Evolutionary conservation across 2,888 invertebrate genomes (phyloP), one percentile per base, ranked within the genome.

Genomic region (Pyrochroa serraticornis): DNA sequence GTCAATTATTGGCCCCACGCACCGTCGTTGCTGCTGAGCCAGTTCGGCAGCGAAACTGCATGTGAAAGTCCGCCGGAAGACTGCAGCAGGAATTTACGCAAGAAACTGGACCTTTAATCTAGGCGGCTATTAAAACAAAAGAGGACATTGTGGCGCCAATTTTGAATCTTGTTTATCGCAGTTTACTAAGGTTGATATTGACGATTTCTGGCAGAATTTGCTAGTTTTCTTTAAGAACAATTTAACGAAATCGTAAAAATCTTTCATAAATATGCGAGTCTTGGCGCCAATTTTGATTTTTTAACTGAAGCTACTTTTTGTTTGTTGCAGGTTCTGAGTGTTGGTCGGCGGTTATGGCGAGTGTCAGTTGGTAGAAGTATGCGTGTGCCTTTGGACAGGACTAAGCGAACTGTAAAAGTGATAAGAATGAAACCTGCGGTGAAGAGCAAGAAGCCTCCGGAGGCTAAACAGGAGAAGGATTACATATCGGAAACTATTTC

Each of bases 401-500:
- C 14, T 12, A 53, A 33, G 35, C 22, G 50, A 37, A 50, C 49
- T 37, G 31, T 55, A 0, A 45, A 41, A 54, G 33, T 55, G 10
- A 35, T 46, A 42, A 46, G 50, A 36, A 59, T 59, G 59, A 59
- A 59, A 50, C 45, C 50, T 3, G 38, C 68, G 22, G 51, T 67
- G 6, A 74, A 70, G 50, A 76, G 71, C 60, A 76, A 73, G 54
- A 71, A 69, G 58, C 55, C 62, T 37, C 49, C 45, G 22, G 53
- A 69, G 56, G 39, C 65, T 58, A 65, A 71, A 66, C 37, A 71
- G 13, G 58, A 70, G 50, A 71, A 74, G 54, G 77, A 77, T 60
- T 74, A 75, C 6, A 71, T 78, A 39, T 73, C 77, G 3, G 78
- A 78, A 64, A 78, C 79, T 2, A 78, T 78, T 55, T 75, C 77